Base-by-base conservation (phyloP, 2,113 vertebrate species). In the Ploceus nigricollis region DNA sequence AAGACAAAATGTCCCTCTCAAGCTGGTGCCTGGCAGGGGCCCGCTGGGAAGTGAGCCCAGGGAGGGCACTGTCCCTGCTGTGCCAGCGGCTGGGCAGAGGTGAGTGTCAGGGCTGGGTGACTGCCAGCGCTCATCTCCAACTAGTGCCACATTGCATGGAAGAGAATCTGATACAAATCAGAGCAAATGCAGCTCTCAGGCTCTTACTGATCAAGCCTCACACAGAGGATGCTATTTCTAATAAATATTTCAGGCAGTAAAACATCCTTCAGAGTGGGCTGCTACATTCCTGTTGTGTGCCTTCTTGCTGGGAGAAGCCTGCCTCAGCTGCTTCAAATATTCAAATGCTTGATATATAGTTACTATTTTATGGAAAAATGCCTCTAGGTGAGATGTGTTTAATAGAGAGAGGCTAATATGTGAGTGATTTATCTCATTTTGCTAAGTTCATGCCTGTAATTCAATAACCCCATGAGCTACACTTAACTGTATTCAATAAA, bases 341-440 rank as follows among this genome's bases (percentile, higher is more conserved):
- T 84, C 71, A 60, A 54, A 75, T 3, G 10, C 33, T 82, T 96
- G 95, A 96, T 96, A 60, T 93, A 94, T 84, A 63, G 89, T 65
- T 48, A 65, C 89, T 94, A 63, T 70, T 90, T 71, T 66, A 44
- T 71, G 87, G 89, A 91, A 97, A 96, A 94, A 80, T 90, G 96
- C 96, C 95, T 96, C 40, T 2, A 79, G 97, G 91, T 87, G 93
- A 94, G 92, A 89, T 94, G 94, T 89, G 87, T 95, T 97, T 97
- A 96, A 97, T 94, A 96, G 90, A 94, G 93, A 78, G 89, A 94
- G 69, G 89, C 90, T 96, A 96, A 96, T 94, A 83, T 25, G 76
- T 63, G 87, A 83, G 84, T 94, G 93, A 97, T 97, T 97, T 96
- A 97, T 97, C 90, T 96, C 92, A 92, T 96, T 96, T 94, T 95